Percentiles rank a stretch among this genome's conserved stretches.
These are phyloP conservation scores for Pogonomyrmex barbatus DNA, from an alignment of 1,140 invertebrate species.

Conservation along the genomic window DNA sequence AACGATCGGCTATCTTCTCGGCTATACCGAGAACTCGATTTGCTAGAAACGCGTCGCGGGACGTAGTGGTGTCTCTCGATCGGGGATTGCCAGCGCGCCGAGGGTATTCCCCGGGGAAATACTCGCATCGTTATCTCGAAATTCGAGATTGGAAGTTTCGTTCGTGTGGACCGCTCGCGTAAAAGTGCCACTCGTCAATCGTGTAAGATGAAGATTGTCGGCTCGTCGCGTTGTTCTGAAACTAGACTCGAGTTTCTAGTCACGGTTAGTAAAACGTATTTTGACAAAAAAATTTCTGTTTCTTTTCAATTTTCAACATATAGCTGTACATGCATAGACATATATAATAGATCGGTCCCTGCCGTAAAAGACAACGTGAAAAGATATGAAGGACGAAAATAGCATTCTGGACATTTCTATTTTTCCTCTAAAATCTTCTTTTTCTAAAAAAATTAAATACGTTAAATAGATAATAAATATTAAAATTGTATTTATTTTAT, in stretches of 20 bases:
- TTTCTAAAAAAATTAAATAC: no score
- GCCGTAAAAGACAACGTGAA: no score
- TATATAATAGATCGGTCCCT: no score
- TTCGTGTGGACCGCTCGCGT: slow-evolving; percentile 36
- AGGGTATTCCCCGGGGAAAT: slow-evolving; percentile 61
- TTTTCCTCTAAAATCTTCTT: no score
- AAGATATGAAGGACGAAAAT: no score
- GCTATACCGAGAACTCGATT: slow-evolving; percentile 47
- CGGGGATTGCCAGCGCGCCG: slow-evolving; percentile 60
- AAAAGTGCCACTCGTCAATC: slow-evolving; percentile 25
- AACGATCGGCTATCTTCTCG: slow-evolving; percentile 4
- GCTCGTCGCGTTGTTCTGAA: background rate
- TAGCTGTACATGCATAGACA: no score
- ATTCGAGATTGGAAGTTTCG: slow-evolving; percentile 63
- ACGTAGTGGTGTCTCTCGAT: slow-evolving; percentile 63
- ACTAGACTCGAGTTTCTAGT: background rate
- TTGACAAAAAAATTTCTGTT: background rate
- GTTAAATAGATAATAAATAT: no score
- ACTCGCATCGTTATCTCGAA: slow-evolving; percentile 68
- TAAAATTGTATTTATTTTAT: no score
- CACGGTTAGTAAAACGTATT: background rate
- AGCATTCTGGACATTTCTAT: no score
- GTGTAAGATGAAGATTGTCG: slow-evolving; percentile 18
- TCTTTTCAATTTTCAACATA: no score
- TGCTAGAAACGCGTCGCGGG: slow-evolving; percentile 51